phyloP scores from a whole-genome alignment of 1,140 invertebrate species.

The Zeugodacus cucurbitae region DNA sequence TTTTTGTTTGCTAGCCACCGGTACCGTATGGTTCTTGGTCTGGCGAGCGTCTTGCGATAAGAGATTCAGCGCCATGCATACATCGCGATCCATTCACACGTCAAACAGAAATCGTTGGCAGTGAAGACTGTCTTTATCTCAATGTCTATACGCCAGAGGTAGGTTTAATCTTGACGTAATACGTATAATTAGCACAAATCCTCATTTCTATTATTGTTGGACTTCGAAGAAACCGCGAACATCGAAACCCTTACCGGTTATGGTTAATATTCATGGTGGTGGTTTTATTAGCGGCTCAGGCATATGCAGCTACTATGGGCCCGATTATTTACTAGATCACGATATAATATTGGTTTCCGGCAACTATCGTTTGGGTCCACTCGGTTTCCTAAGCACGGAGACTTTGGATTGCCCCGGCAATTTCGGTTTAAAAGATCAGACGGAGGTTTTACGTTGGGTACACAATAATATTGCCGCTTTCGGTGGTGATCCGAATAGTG shows the following conservation, averaged over 20 bases:
- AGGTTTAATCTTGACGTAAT: constrained; percentile 39
- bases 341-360: constrained; percentile 81
- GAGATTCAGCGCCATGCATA: constrained; percentile 74
- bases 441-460: constrained; percentile 76
- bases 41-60: constrained; percentile 71
- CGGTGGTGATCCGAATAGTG: constrained; percentile 71
- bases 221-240: background rate
- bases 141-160: constrained; percentile 84
- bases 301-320: constrained; percentile 74
- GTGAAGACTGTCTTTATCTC: constrained; percentile 86
- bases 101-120: constrained; percentile 72
- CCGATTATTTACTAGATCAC: constrained; percentile 78
- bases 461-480: constrained; percentile 75
- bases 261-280: constrained; percentile 82
- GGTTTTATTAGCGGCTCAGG: constrained; percentile 77
- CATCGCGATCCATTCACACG: constrained; percentile 78
- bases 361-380: constrained; percentile 81
- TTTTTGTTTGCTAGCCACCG: constrained; percentile 68
- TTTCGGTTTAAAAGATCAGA: constrained; percentile 77
- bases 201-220: background rate
- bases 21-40: constrained; percentile 71
- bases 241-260: constrained; percentile 70
- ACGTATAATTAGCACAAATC: background rate
- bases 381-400: constrained; percentile 75
- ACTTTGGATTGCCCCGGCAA: constrained; percentile 73